A percentile compares a stretch with the other conserved stretches of the same genome.
Evolutionary conservation across 2,888 invertebrate species (phyloP).

Genomic region (Keiferia lycopersicella): DNA sequence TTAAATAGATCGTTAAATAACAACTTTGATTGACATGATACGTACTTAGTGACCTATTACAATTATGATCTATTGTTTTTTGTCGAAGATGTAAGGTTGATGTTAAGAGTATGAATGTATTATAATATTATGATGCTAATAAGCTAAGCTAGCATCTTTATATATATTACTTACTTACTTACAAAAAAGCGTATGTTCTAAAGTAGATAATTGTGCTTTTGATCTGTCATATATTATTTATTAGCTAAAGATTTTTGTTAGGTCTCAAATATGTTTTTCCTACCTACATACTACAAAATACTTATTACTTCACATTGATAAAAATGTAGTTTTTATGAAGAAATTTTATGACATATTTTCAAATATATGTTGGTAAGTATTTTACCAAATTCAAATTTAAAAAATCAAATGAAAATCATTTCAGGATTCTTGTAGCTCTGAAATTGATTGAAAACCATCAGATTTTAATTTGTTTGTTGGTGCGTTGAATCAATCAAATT

Average conservation of each 20-base stretch:
- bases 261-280: background rate
- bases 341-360: too few species aligned
- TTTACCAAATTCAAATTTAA: too few species aligned
- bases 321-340: too few species aligned
- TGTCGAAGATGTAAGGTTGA: background rate
- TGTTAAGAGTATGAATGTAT: background rate
- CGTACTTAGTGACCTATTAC: background rate
- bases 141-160: conserved; percentile 35
- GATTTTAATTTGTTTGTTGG: background rate
- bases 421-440: background rate
- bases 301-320: too few species aligned
- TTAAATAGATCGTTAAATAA: too few species aligned
- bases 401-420: background rate
- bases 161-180: conserved; percentile 42
- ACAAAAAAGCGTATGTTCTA: conserved; percentile 75
- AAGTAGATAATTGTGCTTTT: conserved; percentile 71
- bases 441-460: background rate
- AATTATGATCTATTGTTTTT: background rate
- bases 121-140: background rate
- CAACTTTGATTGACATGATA: too few species aligned
- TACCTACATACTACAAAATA: too few species aligned
- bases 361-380: too few species aligned
- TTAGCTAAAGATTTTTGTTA: background rate
- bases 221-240: conserved; percentile 38
- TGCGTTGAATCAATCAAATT: background rate